These are phyloP conservation scores for Formicarius rufipectus DNA, from an alignment of 2,113 vertebrate genomes.

Conservation along the genomic window DNA sequence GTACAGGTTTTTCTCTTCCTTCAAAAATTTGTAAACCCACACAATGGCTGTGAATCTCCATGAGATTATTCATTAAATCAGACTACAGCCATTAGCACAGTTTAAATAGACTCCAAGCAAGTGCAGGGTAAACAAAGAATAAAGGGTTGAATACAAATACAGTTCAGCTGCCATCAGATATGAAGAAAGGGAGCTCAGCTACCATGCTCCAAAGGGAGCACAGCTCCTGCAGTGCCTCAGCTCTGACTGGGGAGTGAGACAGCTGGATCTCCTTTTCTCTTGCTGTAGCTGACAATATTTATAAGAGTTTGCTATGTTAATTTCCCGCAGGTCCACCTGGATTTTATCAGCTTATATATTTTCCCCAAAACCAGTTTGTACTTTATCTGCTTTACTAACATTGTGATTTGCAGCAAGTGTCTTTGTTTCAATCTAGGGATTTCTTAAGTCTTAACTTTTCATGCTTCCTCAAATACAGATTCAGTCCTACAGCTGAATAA, in stretches of 20 bases:
- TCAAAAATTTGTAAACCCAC: not conserved
- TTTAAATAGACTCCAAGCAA: not conserved
- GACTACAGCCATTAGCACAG: not conserved
- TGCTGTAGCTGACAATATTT: not conserved
- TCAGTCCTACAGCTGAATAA: not conserved
- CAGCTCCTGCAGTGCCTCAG: not conserved
- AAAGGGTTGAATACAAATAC: not conserved
- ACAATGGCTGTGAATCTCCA: not conserved
- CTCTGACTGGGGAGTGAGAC: not conserved
- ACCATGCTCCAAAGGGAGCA: not conserved
- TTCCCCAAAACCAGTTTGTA: not conserved
- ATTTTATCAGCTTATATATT: not conserved
- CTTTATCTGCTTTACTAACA: not conserved
- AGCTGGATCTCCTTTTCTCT: not conserved
- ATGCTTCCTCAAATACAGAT: not conserved
- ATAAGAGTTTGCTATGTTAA: not conserved
- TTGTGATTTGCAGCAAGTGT: not conserved
- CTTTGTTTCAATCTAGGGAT: conserved; percentile 32
- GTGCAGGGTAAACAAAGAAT: not conserved
- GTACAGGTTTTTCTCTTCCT: not conserved
- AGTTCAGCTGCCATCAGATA: not conserved
- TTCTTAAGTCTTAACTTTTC: conserved; percentile 14
- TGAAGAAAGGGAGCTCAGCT: not conserved
- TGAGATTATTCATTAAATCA: not conserved
- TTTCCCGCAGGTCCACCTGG: not conserved